Base-by-base conservation (phyloP, 1,140 invertebrate genomes). In the Magallana ariakensis region DNA sequence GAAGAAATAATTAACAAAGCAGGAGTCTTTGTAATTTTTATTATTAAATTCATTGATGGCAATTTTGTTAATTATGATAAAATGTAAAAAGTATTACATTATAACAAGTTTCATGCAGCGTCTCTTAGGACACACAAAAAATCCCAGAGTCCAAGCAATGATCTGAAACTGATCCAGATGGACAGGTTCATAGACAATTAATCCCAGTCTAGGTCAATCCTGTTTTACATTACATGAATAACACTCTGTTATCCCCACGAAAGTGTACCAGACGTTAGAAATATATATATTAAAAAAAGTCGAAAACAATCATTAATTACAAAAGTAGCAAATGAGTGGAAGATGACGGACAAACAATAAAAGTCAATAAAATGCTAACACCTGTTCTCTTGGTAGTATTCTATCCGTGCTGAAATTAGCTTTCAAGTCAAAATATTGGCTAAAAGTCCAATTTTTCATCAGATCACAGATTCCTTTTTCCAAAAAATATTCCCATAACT, bases 21-120 rank as follows among this genome's bases (percentile, higher is more conserved):
- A 7, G 1, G 10, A 26, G 33, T 26, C 66, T 75, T 75, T 46
- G 5, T 10, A 26, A 13, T 26, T 75, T 75, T 75, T 75, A 33
- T 75, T 13, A 75, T 75, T 62, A 75, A 75, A 75, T 33, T 19
- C 66, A 75, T 75, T 75, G 26, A 75, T 75, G 66, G 66, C 22
- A 75, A 75, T 75, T 75, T 75, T 19, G 66, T 75, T 75, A 75
- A 75, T 75, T 26, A 75, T 75, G 66, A 75, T 75, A 75, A 75
- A 75, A 75, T 75, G 66, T 75, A 75, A 75, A n/a, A 75, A 15
- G 33, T 75, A 75, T 75, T 75, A 75, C 66, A 75, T 75, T 75
- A 75, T 75, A 75, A 75, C 66, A 75, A 75, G 66, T 75, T 75
- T 19, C 22, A 75, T 75, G 1, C 22, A 26, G 66, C 33, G 66